Evolutionary conservation across 2,888 invertebrate genomes (phyloP).

Genomic region (Galerucella nymphaeae): DNA sequence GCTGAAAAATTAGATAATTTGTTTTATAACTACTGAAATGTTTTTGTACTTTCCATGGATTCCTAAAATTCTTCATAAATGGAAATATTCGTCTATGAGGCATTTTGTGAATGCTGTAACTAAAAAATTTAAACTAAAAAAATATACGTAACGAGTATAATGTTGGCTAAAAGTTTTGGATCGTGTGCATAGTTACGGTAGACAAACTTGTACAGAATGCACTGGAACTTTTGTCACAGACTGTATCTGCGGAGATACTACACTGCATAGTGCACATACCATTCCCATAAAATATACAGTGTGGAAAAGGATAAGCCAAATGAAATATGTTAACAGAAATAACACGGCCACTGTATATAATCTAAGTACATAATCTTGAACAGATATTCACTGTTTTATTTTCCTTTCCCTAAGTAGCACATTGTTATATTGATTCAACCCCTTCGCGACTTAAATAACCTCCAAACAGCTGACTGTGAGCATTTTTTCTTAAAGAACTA

Average conservation of each 20-base stretch:
- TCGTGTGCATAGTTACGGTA: too few species aligned
- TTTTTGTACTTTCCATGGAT: not conserved
- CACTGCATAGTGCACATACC: too few species aligned
- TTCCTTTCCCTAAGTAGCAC: not conserved
- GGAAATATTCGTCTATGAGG: not conserved
- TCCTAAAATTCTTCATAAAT: not conserved
- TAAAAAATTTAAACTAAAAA: not conserved
- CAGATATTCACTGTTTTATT: not conserved
- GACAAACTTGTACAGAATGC: too few species aligned
- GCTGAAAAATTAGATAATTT: not conserved
- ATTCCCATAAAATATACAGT: too few species aligned
- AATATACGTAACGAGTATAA: too few species aligned
- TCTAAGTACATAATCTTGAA: too few species aligned
- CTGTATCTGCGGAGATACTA: too few species aligned
- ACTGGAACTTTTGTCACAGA: too few species aligned
- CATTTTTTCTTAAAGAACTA: slow-evolving; percentile 1
- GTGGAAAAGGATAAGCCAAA: too few species aligned
- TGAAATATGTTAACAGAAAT: too few species aligned
- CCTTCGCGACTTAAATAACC: not conserved
- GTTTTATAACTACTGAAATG: not conserved
- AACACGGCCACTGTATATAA: too few species aligned
- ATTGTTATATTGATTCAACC: not conserved
- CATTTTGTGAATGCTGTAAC: not conserved
- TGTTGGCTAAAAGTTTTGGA: too few species aligned
- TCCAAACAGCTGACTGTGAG: slow-evolving; percentile 10